These are phyloP conservation scores for Diploptera punctata DNA, from an alignment of 2,888 invertebrate genomes.

Conservation along the genomic window DNA sequence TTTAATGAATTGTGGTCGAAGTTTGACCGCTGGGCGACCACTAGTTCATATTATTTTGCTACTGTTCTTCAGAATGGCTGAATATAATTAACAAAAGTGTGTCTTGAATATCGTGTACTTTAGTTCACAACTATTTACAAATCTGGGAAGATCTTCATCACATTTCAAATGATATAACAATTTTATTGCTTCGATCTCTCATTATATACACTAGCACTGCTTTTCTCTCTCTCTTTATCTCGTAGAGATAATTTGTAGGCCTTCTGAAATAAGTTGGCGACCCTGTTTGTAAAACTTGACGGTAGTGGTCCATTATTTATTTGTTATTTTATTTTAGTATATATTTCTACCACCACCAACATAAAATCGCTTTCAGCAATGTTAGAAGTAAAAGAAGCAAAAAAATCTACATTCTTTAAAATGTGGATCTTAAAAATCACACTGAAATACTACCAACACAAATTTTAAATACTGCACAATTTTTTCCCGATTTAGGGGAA, in stretches of 20 bases:
- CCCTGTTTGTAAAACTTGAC: not conserved
- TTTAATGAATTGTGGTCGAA: too few relatives aligned
- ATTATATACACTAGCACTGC: not conserved
- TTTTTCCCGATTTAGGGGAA: too few relatives aligned
- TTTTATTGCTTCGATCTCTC: conserved; percentile 2
- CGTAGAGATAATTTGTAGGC: not conserved
- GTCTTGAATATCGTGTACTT: not conserved
- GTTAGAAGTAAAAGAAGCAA: too few relatives aligned
- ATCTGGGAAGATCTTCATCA: not conserved
- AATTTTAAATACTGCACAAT: too few relatives aligned
- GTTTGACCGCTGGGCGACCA: too few relatives aligned
- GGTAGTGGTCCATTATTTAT: not conserved
- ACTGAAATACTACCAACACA: too few relatives aligned
- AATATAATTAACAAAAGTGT: not conserved
- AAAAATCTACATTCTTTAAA: too few relatives aligned
- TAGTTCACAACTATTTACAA: too few relatives aligned
- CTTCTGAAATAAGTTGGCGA: not conserved
- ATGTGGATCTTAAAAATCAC: too few relatives aligned
- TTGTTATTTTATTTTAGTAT: not conserved
- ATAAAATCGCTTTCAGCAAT: not conserved
- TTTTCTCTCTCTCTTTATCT: not conserved
- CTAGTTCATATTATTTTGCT: not conserved
- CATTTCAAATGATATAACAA: not conserved
- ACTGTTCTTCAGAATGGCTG: not conserved
- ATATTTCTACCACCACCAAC: not conserved